A percentile compares a stretch with the other conserved stretches of the same genome.
These are phyloP conservation scores for Troilus luridus DNA, from an alignment of 2,888 invertebrate species.

Conservation along the genomic window DNA sequence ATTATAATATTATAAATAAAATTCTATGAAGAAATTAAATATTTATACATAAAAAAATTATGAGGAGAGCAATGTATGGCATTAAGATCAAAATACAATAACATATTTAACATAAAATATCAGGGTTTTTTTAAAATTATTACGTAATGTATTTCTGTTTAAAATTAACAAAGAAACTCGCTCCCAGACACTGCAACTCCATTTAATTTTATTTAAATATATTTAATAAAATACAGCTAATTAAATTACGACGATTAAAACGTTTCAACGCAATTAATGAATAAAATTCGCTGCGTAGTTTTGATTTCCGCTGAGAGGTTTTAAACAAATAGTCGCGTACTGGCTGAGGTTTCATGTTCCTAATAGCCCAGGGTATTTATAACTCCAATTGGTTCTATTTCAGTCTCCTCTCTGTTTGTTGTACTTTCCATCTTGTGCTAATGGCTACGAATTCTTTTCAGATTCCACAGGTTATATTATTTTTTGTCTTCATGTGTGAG, in stretches of 20 bases:
- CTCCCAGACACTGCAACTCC: neutral
- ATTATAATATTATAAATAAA: no score
- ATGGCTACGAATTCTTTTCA: neutral
- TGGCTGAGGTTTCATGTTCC: slow-evolving; percentile 2
- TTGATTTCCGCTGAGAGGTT: neutral
- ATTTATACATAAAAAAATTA: no score
- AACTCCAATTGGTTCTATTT: neutral
- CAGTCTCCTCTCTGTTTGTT: neutral
- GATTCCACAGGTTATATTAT: neutral
- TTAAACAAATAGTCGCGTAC: neutral
- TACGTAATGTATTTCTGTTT: no score
- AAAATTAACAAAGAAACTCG: no score
- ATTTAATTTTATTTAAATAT: neutral
- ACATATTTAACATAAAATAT: no score
- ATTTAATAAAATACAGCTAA: neutral
- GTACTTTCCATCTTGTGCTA: neutral
- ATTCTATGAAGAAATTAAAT: no score
- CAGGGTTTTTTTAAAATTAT: no score
- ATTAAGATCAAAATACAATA: no score
- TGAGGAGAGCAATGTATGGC: no score
- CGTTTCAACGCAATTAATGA: neutral
- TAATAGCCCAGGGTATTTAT: slow-evolving; percentile 13
- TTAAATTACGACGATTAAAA: neutral
- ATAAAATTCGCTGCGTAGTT: neutral
- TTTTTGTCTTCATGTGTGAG: neutral